Percentiles rank a stretch among this genome's conserved stretches.
phyloP scores from a whole-genome alignment of 2,113 vertebrate genomes.

The Melanerpes aurifrons region DNA sequence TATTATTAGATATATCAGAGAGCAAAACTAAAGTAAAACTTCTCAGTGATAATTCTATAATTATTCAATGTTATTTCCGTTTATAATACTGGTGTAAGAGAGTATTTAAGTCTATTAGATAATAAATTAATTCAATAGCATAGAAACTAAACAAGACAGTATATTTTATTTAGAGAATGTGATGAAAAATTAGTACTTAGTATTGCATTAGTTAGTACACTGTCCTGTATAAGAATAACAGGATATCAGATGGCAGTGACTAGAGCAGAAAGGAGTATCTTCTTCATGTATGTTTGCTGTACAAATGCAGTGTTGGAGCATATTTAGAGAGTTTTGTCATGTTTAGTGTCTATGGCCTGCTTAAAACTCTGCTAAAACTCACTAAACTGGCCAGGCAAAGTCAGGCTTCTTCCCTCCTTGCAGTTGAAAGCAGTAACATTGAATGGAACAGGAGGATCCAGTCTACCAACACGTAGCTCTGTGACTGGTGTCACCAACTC shows the following conservation, averaged over 20 bases:
- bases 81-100: not conserved
- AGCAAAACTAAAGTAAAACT: not conserved
- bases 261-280: not conserved
- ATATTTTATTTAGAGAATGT: not conserved
- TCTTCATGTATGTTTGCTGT: not conserved
- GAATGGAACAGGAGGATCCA: too few species aligned
- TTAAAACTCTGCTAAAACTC: not conserved
- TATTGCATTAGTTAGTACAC: not conserved
- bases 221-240: not conserved
- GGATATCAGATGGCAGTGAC: not conserved
- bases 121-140: slow-evolving; percentile 10
- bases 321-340: not conserved
- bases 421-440: too few species aligned
- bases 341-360: not conserved
- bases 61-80: not conserved
- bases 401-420: not conserved
- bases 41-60: not conserved
- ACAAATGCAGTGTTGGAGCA: not conserved
- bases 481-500: too few species aligned
- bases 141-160: not conserved
- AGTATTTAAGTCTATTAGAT: not conserved
- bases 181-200: not conserved
- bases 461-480: too few species aligned
- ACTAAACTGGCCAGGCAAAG: not conserved
- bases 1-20: not conserved